Evolutionary conservation across 2,113 vertebrate species (phyloP), one percentile per base, ranked within the genome.

Genomic region (Azemiops feae): DNA sequence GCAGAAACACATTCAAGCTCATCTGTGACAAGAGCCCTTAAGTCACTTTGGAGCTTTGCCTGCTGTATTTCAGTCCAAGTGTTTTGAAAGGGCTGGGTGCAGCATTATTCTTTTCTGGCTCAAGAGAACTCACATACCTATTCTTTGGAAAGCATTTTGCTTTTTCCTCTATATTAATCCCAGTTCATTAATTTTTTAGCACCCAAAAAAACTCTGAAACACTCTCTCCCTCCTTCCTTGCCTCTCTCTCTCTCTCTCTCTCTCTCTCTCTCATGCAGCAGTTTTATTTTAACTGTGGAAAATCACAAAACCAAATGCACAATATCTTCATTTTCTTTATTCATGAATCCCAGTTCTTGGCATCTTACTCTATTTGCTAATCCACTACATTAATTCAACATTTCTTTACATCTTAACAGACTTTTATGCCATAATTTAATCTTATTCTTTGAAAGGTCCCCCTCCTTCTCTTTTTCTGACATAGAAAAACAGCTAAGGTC

Each of bases 151-250:
- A 45, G 23, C 69, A 88, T 94, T 97, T 97, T 97, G 85, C 96
- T 96, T 97, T 97, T 95, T 88, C 92, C 95, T 96, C 92, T 94
- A 96, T 81, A 81, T 97, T 96, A 97, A 97, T 95, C 88, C 90
- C 94, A 94, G 94, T 91, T 96, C 96, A 97, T 97, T 97, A 97
- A 97, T 98, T 97, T 97, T 98, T 97, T 96, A 97, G 94, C 93
- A 96, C 92, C 95, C 94, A 95, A 97, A 94, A 94, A 97, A 96
- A 93, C 93, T 91, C 94, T 96, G 93, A 97, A 95, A 89, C 69
- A 94, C 30, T 3, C 8, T 22, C 55, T 20, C 54, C 9, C 6
- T 25, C 22, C 47, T 47, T 47, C 47, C 47, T 3, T 60, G 8
- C 11, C 58, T 64, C 0, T n/a, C n/a, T 4, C 12, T 39, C n/a